Evolutionary conservation across 2,888 invertebrate species (phyloP).

Genomic region (Criorhina ranunculi): DNA sequence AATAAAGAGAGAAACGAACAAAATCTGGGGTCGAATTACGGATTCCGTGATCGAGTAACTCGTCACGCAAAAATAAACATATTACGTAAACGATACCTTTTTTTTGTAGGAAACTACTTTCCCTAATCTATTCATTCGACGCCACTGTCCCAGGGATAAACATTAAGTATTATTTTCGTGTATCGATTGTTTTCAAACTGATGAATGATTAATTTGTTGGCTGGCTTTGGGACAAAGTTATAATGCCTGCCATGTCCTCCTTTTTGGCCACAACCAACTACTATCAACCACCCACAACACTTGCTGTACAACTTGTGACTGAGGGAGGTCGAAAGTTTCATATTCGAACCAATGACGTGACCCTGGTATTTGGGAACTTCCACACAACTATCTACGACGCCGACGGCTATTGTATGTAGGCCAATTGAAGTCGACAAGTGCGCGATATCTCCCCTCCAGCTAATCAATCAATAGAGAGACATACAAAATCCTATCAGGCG

Average conservation of each 20-base stretch:
- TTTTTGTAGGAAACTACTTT: background rate
- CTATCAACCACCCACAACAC: background rate
- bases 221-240: slow-evolving; percentile 49
- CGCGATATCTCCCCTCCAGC: slow-evolving; percentile 21
- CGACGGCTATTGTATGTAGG: slow-evolving; percentile 24
- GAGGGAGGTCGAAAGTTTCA: slow-evolving; percentile 21
- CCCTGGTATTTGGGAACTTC: slow-evolving; percentile 49
- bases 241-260: slow-evolving; percentile 48
- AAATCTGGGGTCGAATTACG: too few species aligned
- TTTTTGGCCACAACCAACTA: slow-evolving; percentile 24
- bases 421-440: slow-evolving; percentile 59
- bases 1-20: too few species aligned
- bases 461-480: slow-evolving; percentile 67
- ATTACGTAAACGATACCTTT: too few species aligned
- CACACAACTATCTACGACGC: slow-evolving; percentile 30
- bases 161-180: slow-evolving; percentile 56
- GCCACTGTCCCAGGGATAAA: slow-evolving; percentile 39
- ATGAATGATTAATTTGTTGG: slow-evolving; percentile 69
- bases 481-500: slow-evolving; percentile 20
- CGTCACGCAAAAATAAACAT: too few species aligned
- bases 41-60: too few species aligned
- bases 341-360: slow-evolving; percentile 54
- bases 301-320: background rate
- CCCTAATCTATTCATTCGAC: background rate
- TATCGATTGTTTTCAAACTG: slow-evolving; percentile 71